phyloP scores from a whole-genome alignment of 2,797 vertebrate species.

The Lagorchestes hirsutus region DNA sequence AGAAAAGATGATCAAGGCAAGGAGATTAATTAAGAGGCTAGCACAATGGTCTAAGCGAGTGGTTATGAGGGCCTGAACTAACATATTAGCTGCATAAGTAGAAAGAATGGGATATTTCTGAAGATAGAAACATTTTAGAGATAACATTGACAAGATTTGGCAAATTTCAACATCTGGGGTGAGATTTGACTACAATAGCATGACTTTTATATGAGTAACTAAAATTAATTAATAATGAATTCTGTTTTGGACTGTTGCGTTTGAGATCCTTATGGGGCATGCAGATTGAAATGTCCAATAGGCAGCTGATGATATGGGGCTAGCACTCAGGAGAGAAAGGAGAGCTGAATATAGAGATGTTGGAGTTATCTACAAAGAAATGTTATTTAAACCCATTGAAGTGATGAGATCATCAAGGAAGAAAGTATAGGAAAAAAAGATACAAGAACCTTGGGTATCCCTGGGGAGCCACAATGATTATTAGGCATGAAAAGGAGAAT shows the following conservation, averaged over 20 bases:
- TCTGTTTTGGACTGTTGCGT: not conserved
- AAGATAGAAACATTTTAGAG: not conserved
- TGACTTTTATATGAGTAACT: not conserved
- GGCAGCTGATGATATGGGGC: not conserved
- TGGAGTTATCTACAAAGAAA: not conserved
- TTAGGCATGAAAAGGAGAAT: not conserved
- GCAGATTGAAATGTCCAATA: not conserved
- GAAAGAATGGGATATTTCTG: not conserved
- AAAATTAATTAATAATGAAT: not conserved
- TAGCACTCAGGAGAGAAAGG: not conserved
- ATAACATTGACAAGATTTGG: not conserved
- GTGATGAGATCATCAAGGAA: not conserved
- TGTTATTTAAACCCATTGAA: not conserved
- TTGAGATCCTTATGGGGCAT: not conserved
- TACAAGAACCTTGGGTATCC: not conserved
- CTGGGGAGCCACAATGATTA: not conserved
- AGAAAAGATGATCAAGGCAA: not conserved
- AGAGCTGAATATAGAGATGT: not conserved
- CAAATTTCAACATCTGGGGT: not conserved
- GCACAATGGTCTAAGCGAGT: not conserved
- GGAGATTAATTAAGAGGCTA: not conserved
- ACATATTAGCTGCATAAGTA: not conserved
- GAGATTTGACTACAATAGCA: not conserved
- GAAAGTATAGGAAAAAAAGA: not conserved
- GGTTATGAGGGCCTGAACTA: not conserved